These are phyloP conservation scores for Megaceryle torquata DNA, from an alignment of 2,113 vertebrate genomes.

Conservation along the genomic window DNA sequence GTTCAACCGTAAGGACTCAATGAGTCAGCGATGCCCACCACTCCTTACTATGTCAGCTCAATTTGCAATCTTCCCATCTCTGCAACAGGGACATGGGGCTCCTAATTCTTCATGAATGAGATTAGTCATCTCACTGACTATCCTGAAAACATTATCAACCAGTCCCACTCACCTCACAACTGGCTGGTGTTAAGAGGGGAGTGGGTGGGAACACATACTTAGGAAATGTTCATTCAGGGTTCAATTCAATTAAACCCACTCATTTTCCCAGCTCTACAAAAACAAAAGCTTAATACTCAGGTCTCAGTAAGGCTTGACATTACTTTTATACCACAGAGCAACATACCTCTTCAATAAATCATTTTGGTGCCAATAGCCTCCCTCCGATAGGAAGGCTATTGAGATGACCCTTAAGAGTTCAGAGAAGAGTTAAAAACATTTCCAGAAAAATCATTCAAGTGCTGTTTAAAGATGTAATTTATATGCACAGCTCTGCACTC, in stretches of 20 bases:
- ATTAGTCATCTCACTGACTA: not conserved
- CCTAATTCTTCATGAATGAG: not conserved
- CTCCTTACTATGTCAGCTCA: not conserved
- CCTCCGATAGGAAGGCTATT: not conserved
- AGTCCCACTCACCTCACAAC: not conserved
- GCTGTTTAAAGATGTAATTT: conserved; percentile 67
- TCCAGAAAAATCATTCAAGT: conserved; percentile 50
- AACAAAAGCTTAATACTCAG: not conserved
- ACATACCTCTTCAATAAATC: conserved; percentile 32
- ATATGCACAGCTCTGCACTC: conserved; percentile 59
- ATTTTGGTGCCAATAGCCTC: not conserved
- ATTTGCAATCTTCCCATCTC: not conserved
- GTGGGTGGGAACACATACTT: not conserved
- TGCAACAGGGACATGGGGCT: not conserved
- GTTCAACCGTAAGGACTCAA: not conserved
- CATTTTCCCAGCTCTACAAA: not conserved
- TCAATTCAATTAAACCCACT: conserved; percentile 18
- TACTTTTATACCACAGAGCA: not conserved
- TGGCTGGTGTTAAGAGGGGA: not conserved
- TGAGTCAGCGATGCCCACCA: not conserved
- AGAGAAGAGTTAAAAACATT: conserved; percentile 53
- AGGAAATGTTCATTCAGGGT: not conserved
- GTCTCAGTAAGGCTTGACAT: not conserved
- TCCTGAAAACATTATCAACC: not conserved
- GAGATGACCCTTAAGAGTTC: conserved; percentile 39